Base-by-base conservation (phyloP, 1,140 invertebrate genomes). In the Macrobrachium rosenbergii region DNA sequence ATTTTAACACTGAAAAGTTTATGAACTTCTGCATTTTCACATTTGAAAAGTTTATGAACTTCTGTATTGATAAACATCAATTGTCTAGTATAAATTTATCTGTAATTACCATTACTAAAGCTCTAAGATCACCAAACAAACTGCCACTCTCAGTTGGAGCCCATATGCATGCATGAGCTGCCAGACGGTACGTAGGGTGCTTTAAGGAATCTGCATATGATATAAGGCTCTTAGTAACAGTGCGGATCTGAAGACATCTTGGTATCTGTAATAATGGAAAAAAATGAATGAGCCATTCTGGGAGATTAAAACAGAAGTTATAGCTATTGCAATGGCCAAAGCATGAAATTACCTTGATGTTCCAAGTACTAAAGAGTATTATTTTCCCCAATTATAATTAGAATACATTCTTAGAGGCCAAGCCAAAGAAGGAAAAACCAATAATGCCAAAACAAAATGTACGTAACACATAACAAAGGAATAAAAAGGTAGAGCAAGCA, bases 141-240 rank as follows among this genome's bases (percentile, higher is more conserved):
- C 72, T 76, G 10, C 28, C 67, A 12, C 82, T 60, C 14, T 76
- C 58, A 28, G 75, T 72, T 43, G 58, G 82, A 43, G 82, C 82
- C 82, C 82, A 83, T 21, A 83, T 19, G 62, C 72, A 77, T 7
- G 73, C 82, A 77, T 83, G 82, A 52, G 72, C 82, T 62, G 72
- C 82, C 19, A 23, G 21, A 12, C 43, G 72, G n/a, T 83, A 77
- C 19, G 6, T 10, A n/a, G 62, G 10, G 21, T 63, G 45, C 28
- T 77, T 77, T 73, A 45, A 63, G 12, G 82, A 58, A 16, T 83
- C 82, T 5, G 73, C 72, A 76, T 45, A 83, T 63, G 72, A 64
- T 59, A 77, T 64, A 23, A 83, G 72, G n/a, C 72, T n/a, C 67
- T 76, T 83, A 12, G 73, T 83, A n/a, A 83, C 60, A 43, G 82